phyloP scores from a whole-genome alignment of 2,797 vertebrate genomes.

The Coreius guichenoti region DNA sequence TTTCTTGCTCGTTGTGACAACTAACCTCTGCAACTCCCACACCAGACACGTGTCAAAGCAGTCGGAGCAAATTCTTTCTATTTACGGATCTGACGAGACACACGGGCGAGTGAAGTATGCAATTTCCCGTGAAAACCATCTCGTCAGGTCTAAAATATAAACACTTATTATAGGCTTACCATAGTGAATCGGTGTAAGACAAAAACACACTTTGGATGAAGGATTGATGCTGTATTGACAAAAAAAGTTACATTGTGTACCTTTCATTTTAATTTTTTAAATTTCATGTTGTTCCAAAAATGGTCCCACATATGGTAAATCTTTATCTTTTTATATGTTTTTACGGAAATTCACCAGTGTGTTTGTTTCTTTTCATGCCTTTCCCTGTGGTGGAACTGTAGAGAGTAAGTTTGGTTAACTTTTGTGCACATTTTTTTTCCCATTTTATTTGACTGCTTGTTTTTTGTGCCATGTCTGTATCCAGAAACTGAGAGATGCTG shows the following conservation, averaged over 20 bases:
- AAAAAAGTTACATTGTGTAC: not conserved
- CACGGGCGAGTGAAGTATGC: not conserved
- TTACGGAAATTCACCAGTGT: slow-evolving; percentile 86
- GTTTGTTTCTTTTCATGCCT: slow-evolving; percentile 90
- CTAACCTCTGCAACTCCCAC: too few species aligned
- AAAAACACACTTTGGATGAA: not conserved
- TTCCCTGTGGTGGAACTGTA: slow-evolving; percentile 90
- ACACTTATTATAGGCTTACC: not conserved
- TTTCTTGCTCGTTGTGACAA: too few species aligned
- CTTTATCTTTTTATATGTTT: not conserved
- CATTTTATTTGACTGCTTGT: slow-evolving; percentile 15
- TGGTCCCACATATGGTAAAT: not conserved
- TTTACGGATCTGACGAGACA: not conserved
- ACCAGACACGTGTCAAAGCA: too few species aligned
- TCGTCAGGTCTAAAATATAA: not conserved
- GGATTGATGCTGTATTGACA: not conserved
- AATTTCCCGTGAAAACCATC: not conserved
- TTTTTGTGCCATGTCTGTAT: not conserved
- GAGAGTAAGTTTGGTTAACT: slow-evolving; percentile 96
- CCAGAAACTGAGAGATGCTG: not conserved
- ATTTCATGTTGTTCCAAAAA: not conserved
- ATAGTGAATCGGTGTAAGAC: not conserved
- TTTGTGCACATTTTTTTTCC: slow-evolving; percentile 65
- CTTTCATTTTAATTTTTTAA: not conserved
- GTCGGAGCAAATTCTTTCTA: not conserved